These are phyloP conservation scores for Rhinichthys osculus DNA, from an alignment of 2,797 vertebrate genomes.

Conservation along the genomic window DNA sequence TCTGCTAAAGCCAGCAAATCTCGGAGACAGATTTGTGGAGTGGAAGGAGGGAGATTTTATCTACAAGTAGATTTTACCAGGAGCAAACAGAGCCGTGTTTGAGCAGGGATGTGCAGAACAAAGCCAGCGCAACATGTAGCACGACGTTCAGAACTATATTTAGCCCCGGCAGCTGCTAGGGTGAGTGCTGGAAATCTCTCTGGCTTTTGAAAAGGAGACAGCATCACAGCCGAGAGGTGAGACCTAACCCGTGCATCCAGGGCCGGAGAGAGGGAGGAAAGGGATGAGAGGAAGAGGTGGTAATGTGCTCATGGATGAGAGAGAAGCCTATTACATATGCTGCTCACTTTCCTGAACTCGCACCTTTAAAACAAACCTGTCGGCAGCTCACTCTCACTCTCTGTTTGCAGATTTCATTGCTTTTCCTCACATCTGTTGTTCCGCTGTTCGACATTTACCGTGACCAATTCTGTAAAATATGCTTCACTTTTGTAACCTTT, in stretches of 20 bases:
- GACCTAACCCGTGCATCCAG: conserved; percentile 22
- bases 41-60: conserved; percentile 41
- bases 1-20: conserved; percentile 21
- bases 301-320: conserved; percentile 5
- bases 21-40: conserved; percentile 18
- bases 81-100: conserved; percentile 30
- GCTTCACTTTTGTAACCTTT: neutral
- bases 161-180: conserved; percentile 22
- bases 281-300: conserved; percentile 3
- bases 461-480: neutral
- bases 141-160: conserved; percentile 33
- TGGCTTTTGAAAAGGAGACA: conserved; percentile 26
- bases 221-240: conserved; percentile 9
- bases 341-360: conserved; percentile 44
- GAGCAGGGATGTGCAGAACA: neutral
- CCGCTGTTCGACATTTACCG: neutral
- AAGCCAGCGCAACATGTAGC: conserved; percentile 13
- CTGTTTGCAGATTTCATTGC: neutral
- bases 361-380: conserved; percentile 42
- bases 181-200: conserved; percentile 29
- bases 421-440: neutral
- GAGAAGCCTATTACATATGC: conserved; percentile 16
- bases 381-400: conserved; percentile 13
- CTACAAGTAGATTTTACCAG: conserved; percentile 34
- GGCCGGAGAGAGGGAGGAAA: conserved; percentile 10